A percentile compares a stretch with the other conserved stretches of the same genome.
Evolutionary conservation across 1,140 invertebrate genomes (phyloP).

Genomic region (Hypsibius dujardini): DNA sequence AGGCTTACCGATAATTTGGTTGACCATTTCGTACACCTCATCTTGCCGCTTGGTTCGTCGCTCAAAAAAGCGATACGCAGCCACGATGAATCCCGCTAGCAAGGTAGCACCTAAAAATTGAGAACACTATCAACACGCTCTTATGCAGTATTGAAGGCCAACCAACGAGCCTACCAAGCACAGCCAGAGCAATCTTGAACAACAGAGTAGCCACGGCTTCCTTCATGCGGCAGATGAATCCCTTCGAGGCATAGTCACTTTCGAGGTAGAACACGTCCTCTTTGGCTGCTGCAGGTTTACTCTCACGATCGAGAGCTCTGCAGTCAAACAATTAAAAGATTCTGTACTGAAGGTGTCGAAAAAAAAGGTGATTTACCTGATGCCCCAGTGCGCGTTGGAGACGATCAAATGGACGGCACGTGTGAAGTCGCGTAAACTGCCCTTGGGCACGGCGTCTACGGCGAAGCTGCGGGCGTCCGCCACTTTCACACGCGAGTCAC

Average conservation of each 20-base stretch:
- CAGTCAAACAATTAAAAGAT: not conserved
- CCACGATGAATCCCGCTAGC: not conserved
- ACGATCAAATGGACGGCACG: not conserved
- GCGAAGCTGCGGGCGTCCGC: not conserved
- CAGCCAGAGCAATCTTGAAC: not conserved
- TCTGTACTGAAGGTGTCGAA: not conserved
- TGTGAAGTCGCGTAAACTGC: not conserved
- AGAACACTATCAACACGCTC: too few relatives aligned
- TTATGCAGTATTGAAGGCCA: too few relatives aligned
- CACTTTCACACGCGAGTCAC: not conserved
- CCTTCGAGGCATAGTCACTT: not conserved
- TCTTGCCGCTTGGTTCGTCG: not conserved
- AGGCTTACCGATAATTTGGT: constrained; percentile 3
- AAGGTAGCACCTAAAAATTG: not conserved
- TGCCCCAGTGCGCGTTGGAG: constrained; percentile 9
- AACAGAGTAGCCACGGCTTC: not conserved
- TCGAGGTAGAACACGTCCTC: not conserved
- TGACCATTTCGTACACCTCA: not conserved
- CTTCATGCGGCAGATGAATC: constrained; percentile 1
- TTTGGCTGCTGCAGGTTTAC: not conserved
- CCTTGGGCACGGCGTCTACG: not conserved
- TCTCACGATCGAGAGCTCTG: not conserved
- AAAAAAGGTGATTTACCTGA: not conserved
- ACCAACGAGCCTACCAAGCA: not conserved
- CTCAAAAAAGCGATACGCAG: not conserved